Percentiles rank a stretch among this genome's conserved stretches.
Conservation (phyloP, 1,140 invertebrate species). For the Scaptomyza montana region DNA sequence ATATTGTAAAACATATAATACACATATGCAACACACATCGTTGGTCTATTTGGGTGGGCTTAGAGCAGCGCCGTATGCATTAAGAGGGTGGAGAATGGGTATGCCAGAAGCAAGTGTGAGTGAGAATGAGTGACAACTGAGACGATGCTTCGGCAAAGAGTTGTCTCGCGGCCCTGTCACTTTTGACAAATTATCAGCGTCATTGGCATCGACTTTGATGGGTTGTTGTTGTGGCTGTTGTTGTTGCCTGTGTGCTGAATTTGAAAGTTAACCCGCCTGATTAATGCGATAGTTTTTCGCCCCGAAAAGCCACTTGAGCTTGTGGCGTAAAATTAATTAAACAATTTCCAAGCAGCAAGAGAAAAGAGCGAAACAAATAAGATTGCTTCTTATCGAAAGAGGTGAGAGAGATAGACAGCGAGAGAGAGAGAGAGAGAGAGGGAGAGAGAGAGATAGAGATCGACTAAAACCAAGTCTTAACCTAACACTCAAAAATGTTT, state of each 20-base stretch:
- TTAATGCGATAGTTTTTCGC: slow-evolving; percentile 75
- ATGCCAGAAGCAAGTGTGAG: neutral
- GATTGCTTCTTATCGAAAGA: no score
- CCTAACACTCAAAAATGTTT: no score
- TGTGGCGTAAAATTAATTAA: slow-evolving; percentile 67
- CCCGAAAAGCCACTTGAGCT: slow-evolving; percentile 43
- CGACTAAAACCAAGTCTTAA: no score
- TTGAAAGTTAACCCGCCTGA: slow-evolving; percentile 59
- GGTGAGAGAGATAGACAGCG: no score
- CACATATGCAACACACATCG: slow-evolving; percentile 30
- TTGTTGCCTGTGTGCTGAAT: slow-evolving; percentile 25
- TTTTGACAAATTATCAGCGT: slow-evolving; percentile 81
- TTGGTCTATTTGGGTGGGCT: slow-evolving; percentile 1
- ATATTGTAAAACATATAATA: no score
- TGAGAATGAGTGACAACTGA: slow-evolving; percentile 57
- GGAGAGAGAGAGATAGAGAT: no score
- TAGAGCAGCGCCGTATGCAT: neutral
- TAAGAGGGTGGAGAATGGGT: neutral
- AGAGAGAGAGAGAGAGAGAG: no score
- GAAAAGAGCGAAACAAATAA: no score
- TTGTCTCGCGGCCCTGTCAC: slow-evolving; percentile 58
- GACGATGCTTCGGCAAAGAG: slow-evolving; percentile 26
- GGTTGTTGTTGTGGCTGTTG: slow-evolving; percentile 41
- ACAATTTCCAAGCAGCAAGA: slow-evolving; percentile 11
- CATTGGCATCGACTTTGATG: slow-evolving; percentile 77